Percentiles rank a stretch among this genome's conserved stretches.
phyloP scores from a whole-genome alignment of 1,140 invertebrate species.

The Diachasma alloeum region DNA sequence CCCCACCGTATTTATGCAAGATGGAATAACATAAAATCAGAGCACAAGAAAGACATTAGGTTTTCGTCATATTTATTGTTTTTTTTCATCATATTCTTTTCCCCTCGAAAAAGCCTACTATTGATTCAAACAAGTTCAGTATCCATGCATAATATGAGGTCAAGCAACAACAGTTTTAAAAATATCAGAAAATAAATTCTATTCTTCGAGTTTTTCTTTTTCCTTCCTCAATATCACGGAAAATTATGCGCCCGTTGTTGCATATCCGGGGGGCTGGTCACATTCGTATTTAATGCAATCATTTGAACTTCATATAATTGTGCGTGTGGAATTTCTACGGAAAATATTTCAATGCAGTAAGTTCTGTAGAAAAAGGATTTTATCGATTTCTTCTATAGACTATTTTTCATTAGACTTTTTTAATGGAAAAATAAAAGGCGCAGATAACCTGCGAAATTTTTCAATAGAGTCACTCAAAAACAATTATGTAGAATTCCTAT shows the following conservation, averaged over 20 bases:
- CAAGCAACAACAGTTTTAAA: constrained; percentile 7
- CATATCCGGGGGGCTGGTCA: too few species aligned
- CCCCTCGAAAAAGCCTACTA: not conserved
- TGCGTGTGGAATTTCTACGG: too few species aligned
- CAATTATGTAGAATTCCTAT: too few species aligned
- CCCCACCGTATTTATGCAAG: not conserved
- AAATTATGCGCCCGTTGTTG: not conserved
- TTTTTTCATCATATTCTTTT: not conserved
- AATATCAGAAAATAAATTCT: constrained; percentile 15
- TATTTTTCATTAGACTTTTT: too few species aligned
- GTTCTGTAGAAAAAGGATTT: too few species aligned
- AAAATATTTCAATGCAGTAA: too few species aligned
- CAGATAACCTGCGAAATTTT: too few species aligned
- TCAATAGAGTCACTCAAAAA: too few species aligned
- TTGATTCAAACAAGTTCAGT: constrained; percentile 1
- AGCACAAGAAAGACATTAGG: not conserved
- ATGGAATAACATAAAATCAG: not conserved
- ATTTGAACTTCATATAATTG: too few species aligned
- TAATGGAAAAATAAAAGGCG: too few species aligned
- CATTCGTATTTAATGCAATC: too few species aligned
- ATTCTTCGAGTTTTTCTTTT: not conserved
- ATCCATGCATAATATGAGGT: constrained; percentile 4
- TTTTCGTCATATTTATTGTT: not conserved
- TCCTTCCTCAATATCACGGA: not conserved
- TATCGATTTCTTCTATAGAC: too few species aligned